phyloP scores from a whole-genome alignment of 2,797 vertebrate species.

The Coracias cyanogaster region DNA sequence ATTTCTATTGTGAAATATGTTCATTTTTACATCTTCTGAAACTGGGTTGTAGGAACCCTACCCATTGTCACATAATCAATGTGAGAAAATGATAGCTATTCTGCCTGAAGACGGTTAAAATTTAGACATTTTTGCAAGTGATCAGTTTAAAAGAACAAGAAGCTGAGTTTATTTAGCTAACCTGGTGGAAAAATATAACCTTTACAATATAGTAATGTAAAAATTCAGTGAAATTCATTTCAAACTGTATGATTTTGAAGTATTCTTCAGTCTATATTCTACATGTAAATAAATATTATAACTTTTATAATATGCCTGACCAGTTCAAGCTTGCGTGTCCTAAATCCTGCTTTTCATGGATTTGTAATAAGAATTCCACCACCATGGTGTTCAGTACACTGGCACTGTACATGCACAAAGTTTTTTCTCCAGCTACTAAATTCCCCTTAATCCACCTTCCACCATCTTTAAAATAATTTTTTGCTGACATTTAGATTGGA shows the following conservation, averaged over 20 bases:
- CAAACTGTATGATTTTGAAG: neutral
- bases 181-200: neutral
- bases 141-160: neutral
- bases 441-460: conserved; percentile 28
- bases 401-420: neutral
- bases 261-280: neutral
- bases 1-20: neutral
- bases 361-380: neutral
- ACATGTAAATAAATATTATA: neutral
- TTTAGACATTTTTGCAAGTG: neutral
- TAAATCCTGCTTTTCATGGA: neutral
- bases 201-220: neutral
- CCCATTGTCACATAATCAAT: neutral
- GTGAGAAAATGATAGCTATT: neutral
- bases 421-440: neutral
- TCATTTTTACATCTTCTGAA: neutral
- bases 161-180: neutral
- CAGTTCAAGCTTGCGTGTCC: neutral
- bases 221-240: neutral
- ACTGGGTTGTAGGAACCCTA: neutral
- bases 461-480: conserved; percentile 56
- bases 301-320: neutral
- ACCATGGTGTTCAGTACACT: neutral
- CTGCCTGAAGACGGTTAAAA: neutral
- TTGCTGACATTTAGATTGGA: conserved; percentile 73